Base-by-base conservation (phyloP, 2,888 invertebrate species). In the Bimastos eiseni region DNA sequence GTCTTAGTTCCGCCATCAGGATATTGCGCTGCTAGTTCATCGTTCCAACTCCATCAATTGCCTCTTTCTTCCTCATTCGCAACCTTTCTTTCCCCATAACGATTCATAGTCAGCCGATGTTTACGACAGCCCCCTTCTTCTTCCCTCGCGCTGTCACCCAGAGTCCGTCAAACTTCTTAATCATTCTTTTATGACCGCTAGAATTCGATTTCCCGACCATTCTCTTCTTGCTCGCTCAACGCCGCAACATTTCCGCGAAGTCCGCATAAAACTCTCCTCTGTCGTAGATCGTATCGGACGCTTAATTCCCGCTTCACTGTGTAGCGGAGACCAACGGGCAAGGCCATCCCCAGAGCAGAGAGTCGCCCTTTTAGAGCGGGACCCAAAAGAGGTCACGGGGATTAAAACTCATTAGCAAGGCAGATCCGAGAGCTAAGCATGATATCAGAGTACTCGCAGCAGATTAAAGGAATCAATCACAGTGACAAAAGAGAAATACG, bases 141-240 rank as follows among this genome's bases (percentile, higher is more conserved):
- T 30, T n/a, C 70, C 8, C 17, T n/a, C n/a, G n/a, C 4, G 30
- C 70, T 0, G 70, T 70, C 70, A 70, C 70, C 70, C n/a, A n/a
- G 6, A 30, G n/a, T 70, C 70, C 70, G 30, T n/a, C 70, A 8
- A 70, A 70, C 70, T 70, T 70, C 70, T 70, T 70, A 70, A 70
- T 70, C 70, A 70, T 70, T 70, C 70, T n/a, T 70, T 70, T 70
- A 70, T 70, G 70, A 70, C 70, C 70, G 70, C n/a, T 70, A n/a
- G 30, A n/a, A 70, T 70, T 70, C 70, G 70, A 70, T 70, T 70
- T 70, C 70, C 70, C 70, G 4, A 5, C 30, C 70, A 8, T 70
- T 70, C 70, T n/a, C n/a, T 70, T n/a, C 70, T 0, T 21, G 70
- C 30, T 70, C n/a, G 70, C n/a, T 70, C 70, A n/a, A n/a, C 70